These are phyloP conservation scores for Semnornis frantzii DNA, from an alignment of 2,113 vertebrate genomes.

Conservation along the genomic window DNA sequence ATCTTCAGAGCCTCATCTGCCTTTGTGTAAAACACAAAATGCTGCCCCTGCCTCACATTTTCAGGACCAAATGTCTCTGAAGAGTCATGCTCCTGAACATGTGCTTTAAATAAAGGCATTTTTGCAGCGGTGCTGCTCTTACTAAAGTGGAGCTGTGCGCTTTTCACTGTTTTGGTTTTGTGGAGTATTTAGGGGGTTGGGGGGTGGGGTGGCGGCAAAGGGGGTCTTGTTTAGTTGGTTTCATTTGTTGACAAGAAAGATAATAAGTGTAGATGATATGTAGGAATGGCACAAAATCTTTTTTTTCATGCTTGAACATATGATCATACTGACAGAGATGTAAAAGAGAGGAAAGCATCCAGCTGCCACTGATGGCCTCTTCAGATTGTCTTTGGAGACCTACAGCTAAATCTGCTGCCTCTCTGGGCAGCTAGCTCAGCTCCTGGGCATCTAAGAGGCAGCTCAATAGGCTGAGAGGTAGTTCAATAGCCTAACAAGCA, in stretches of 20 bases:
- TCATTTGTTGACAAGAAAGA: neutral
- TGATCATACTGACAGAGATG: neutral
- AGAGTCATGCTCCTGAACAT: neutral
- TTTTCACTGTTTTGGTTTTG: neutral
- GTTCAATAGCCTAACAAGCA: too few species aligned
- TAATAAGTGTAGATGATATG: neutral
- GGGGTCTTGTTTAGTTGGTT: too few species aligned
- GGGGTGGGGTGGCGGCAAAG: too few species aligned
- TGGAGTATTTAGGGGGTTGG: too few species aligned
- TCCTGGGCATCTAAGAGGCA: neutral
- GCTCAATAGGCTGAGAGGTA: neutral
- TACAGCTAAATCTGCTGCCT: neutral
- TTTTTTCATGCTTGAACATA: neutral
- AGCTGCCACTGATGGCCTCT: too few species aligned
- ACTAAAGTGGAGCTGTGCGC: neutral
- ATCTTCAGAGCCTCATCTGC: neutral
- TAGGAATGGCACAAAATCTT: neutral
- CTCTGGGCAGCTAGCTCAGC: neutral
- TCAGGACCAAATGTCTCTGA: neutral
- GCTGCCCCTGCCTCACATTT: neutral
- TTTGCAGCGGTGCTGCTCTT: neutral
- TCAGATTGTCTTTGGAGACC: neutral
- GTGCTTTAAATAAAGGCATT: neutral
- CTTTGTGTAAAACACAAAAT: neutral
- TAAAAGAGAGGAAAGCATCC: neutral